Percentiles rank a stretch among this genome's conserved stretches.
phyloP scores from a whole-genome alignment of 2,113 vertebrate genomes.

The Rhineura floridana region DNA sequence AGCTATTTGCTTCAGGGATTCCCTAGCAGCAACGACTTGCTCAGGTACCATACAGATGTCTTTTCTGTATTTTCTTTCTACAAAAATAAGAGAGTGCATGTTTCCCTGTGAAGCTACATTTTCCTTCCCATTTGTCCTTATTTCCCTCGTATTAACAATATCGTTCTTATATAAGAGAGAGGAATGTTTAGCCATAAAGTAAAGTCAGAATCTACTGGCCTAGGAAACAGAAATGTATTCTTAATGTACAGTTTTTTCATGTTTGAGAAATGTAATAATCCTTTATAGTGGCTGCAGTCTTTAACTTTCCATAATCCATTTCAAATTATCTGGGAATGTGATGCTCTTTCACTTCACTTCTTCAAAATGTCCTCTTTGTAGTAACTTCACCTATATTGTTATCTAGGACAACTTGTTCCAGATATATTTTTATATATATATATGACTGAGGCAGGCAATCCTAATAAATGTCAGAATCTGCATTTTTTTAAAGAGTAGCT shows the following conservation, averaged over 20 bases:
- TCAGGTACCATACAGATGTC: slow-evolving; percentile 80
- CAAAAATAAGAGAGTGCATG: background rate
- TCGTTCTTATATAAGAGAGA: background rate
- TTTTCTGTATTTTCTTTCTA: background rate
- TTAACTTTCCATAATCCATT: background rate
- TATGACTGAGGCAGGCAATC: background rate
- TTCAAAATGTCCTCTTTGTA: background rate
- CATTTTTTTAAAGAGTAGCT: background rate
- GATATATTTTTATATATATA: background rate
- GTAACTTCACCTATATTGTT: background rate
- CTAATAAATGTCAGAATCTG: background rate
- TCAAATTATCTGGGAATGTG: background rate
- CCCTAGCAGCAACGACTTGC: slow-evolving; percentile 90
- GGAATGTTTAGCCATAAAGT: background rate
- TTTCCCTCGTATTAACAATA: background rate
- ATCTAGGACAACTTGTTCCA: background rate
- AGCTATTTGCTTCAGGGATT: slow-evolving; percentile 96
- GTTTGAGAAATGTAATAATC: background rate
- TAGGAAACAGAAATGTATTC: background rate
- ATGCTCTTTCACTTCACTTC: background rate
- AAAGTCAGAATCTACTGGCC: background rate
- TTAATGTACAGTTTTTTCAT: background rate
- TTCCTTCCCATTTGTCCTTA: background rate
- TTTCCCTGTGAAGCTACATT: background rate
- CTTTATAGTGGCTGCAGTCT: background rate